phyloP scores from a whole-genome alignment of 64 coral and sea anemone species.

The Montipora cactus region DNA sequence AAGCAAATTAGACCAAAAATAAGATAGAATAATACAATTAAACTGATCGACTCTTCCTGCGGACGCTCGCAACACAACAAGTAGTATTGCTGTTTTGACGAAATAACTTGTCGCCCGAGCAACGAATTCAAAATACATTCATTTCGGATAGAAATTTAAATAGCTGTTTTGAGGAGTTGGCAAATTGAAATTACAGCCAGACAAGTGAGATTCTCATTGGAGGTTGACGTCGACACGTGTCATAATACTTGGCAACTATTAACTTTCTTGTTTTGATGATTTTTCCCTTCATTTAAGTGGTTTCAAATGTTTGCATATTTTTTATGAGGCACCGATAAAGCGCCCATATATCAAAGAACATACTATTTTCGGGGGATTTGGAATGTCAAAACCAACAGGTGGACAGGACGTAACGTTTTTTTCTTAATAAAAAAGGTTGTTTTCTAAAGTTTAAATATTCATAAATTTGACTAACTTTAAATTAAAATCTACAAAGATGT shows the following conservation, averaged over 20 bases:
- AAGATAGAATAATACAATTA: background rate
- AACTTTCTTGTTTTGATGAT: background rate
- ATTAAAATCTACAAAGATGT: background rate
- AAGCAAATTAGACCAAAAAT: background rate
- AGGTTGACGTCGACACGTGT: background rate
- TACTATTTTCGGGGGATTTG: background rate
- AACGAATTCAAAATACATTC: constrained; percentile 13
- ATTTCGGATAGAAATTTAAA: constrained; percentile 42
- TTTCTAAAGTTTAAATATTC: constrained; percentile 26
- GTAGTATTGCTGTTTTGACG: background rate
- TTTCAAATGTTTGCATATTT: no score
- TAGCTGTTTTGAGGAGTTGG: constrained; percentile 13
- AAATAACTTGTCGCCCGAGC: constrained; percentile 7
- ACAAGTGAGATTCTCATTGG: constrained; percentile 28
- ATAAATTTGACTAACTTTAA: background rate
- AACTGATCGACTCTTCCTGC: no score
- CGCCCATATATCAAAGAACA: no score
- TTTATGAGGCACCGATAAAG: no score
- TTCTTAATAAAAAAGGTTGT: background rate
- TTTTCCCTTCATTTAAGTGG: background rate
- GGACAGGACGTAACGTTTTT: background rate
- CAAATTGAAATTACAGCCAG: background rate
- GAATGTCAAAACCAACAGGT: background rate
- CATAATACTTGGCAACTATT: background rate
- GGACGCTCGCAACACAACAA: background rate